Evolutionary conservation across 2,113 vertebrate species (phyloP), one percentile per base, ranked within the genome.

Genomic region (Urocynchramus pylzowi): DNA sequence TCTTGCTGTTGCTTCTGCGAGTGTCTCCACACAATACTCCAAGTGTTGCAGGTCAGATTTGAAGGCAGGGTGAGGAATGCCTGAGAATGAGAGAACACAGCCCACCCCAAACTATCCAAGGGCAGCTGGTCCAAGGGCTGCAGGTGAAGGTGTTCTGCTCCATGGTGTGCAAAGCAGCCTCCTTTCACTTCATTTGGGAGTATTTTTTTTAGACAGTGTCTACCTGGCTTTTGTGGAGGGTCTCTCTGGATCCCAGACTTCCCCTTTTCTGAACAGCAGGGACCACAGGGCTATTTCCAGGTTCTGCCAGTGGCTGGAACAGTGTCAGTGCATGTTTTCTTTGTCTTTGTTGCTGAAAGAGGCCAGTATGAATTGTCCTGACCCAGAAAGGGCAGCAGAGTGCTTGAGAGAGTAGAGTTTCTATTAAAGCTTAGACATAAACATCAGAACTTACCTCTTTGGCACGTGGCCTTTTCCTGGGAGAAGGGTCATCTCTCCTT

Each of bases 351-450:
- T 59, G 52, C 68, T 70, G 68, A 30, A 77, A 68, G 63, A 75
- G 39, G 23, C 35, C 52, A 13, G 7, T 6, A 0, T 4, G 33
- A 20, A 10, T 65, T 74, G 54, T 69, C 37, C 77, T 75, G 61
- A 50, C 53, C 49, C 68, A 80, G 87, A 67, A 88, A 52, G 45
- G 54, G 39, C 10, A 84, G 50, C 56, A 77, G 90, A 77, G 57
- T 44, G 47, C 30, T 86, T 44, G 23, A 45, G 30, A 90, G 42
- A 50, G 64, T 11, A 16, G 84, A 94, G 31, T 79, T 97, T 80
- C 83, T 89, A 5, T 61, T 74, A 44, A 53, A 89, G 37, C 44
- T 89, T 18, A 49, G 52, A 28, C 37, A 19, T 28, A 59, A 88
- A 56, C 59, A 39, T 19, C 68, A 86, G 71, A 52, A 68, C 16